phyloP scores from a whole-genome alignment of 2,888 invertebrate genomes.

The Nomada ferruginata region DNA sequence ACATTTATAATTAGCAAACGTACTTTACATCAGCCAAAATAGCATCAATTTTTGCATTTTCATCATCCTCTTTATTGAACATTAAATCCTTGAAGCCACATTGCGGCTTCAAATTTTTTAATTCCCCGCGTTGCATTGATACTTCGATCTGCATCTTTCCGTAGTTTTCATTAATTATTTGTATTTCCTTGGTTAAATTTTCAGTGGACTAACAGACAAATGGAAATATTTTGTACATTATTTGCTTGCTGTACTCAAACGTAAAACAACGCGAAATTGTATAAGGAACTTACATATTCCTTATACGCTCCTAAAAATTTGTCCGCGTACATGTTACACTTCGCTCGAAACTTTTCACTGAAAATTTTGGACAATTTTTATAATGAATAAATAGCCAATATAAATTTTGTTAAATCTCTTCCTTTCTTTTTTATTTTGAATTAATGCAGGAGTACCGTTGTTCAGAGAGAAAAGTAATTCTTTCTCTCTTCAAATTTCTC shows the following conservation, averaged over 20 bases:
- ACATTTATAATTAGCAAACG: background rate
- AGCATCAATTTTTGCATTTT: constrained; percentile 16
- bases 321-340: constrained; percentile 19
- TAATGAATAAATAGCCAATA: background rate
- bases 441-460: constrained; percentile 34
- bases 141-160: background rate
- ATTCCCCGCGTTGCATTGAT: background rate
- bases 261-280: background rate
- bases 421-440: background rate
- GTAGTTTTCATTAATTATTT: constrained; percentile 14
- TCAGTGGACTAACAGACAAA: constrained; percentile 19
- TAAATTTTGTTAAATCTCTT: background rate
- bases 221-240: background rate
- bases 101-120: constrained; percentile 6
- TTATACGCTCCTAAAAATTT: constrained; percentile 34
- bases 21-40: constrained; percentile 35
- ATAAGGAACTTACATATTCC: constrained; percentile 50
- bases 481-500: constrained; percentile 10
- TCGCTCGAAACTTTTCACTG: constrained; percentile 29
- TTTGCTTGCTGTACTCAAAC: background rate
- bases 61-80: background rate
- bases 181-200: constrained; percentile 40
- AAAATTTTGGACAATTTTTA: constrained; percentile 10
- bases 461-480: background rate
- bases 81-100: background rate